Conservation (phyloP, 1,140 invertebrate species). For the Matsumurasca onukii region DNA sequence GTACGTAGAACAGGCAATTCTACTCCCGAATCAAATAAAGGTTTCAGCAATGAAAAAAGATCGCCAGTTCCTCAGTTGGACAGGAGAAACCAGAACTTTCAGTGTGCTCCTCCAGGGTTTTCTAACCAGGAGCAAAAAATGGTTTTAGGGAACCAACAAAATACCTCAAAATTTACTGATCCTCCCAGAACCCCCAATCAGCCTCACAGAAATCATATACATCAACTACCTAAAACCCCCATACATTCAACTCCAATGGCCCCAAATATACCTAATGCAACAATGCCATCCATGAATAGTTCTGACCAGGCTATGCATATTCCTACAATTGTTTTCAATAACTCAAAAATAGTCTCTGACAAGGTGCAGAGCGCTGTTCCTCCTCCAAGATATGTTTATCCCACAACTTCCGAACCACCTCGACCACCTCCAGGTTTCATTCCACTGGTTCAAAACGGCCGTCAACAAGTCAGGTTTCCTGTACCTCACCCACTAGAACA, state of each 20-base stretch:
- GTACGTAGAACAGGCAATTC: not conserved
- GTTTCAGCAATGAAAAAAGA: not conserved
- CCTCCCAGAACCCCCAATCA: not conserved
- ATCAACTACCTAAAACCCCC: not conserved
- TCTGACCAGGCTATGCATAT: not conserved
- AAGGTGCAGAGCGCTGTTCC: not conserved
- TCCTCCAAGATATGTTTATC: not conserved
- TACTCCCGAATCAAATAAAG: not conserved
- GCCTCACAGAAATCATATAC: not conserved
- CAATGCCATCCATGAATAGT: not conserved
- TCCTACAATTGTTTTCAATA: not conserved
- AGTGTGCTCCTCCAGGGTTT: no score
- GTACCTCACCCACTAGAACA: not conserved
- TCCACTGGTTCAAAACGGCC: not conserved
- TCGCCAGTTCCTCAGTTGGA: not conserved
- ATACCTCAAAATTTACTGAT: not conserved
- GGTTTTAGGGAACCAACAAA: not conserved
- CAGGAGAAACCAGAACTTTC: not conserved
- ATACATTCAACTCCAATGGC: not conserved
- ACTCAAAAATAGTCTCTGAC: not conserved
- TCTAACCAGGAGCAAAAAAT: no score
- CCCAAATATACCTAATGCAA: not conserved
- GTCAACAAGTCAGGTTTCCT: not conserved
- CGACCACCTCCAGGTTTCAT: slow-evolving; percentile 8
- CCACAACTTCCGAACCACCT: not conserved